Evolutionary conservation across 2,888 invertebrate genomes (phyloP), one percentile per base, ranked within the genome.

Genomic region (Anodontia alba): DNA sequence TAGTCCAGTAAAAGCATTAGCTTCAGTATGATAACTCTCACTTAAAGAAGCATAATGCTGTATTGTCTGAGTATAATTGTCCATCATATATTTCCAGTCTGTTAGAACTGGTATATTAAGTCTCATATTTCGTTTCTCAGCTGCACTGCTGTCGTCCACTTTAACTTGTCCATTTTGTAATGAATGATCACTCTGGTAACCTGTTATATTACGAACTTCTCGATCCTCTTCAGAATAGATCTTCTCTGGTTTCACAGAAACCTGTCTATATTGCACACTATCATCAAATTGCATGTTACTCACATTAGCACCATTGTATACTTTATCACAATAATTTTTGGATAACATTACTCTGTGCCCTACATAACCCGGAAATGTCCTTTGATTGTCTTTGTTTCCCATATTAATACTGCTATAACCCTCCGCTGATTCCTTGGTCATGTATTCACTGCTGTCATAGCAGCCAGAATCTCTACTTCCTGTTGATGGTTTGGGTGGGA

Each of bases 381-480:
- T 73, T 8, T 76, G 71, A 69, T 81, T 83, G 31, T 86, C 86
- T 42, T 83, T 86, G 66, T 86, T 80, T 62, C 51, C 76, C 54
- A 75, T 51, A 17, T 69, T 75, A 26, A 67, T 46, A 68, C 81
- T 72, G 2, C 80, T 80, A 68, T 80, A 85, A 10, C 80, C 80
- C 42, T 85, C 85, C 71, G 76, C 73, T 29, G 29, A 33, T 29
- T 91, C 92, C 62, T 86, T 83, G 67, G 89, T 89, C 79, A 87
- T 87, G 23, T 85, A 90, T 75, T 94, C 94, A 84, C 90, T 91
- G 78, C 94, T 93, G 79, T 93, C 92, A 82, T 93, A 94, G 78
- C 94, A 94, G 8, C 94, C 94, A 10, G 94, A 94, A 80, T 94
- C 94, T 71, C 93, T 84, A 96, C 91, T 90, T 29, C 88, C 89